phyloP scores from a whole-genome alignment of 2,113 vertebrate genomes.

The Carlito syrichta region DNA sequence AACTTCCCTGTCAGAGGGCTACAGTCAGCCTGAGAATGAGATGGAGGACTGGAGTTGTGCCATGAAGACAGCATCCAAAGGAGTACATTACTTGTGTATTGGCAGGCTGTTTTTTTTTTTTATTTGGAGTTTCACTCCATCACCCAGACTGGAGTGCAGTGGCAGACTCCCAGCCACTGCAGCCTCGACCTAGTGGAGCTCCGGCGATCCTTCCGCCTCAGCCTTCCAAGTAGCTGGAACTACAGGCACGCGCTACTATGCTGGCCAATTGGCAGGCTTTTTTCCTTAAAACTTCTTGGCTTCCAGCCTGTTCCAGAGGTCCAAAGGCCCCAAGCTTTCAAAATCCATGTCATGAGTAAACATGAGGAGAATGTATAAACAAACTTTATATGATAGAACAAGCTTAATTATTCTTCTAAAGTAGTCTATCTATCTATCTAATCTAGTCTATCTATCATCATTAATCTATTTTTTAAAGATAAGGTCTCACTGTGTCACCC shows the following conservation, averaged over 20 bases:
- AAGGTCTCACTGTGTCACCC: too few species aligned
- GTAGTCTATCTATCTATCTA: too few species aligned
- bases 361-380: background rate
- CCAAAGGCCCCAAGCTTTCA: background rate
- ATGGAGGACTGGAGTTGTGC: background rate
- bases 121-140: too few species aligned
- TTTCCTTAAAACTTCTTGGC: background rate
- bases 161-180: too few species aligned
- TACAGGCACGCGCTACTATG: too few species aligned
- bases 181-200: too few species aligned
- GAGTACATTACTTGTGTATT: background rate
- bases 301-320: background rate
- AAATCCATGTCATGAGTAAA: background rate
- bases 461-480: too few species aligned
- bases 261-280: background rate
- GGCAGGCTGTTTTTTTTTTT: background rate
- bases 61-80: background rate
- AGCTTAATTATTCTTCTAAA: background rate
- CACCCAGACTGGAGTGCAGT: too few species aligned
- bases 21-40: background rate
- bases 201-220: too few species aligned
- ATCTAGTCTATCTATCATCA: too few species aligned
- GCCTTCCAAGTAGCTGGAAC: too few species aligned
- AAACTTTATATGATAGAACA: background rate
- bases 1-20: background rate